Base-by-base conservation (phyloP, 2,113 vertebrate species). In the pig (Sus scrofa) region DNA sequence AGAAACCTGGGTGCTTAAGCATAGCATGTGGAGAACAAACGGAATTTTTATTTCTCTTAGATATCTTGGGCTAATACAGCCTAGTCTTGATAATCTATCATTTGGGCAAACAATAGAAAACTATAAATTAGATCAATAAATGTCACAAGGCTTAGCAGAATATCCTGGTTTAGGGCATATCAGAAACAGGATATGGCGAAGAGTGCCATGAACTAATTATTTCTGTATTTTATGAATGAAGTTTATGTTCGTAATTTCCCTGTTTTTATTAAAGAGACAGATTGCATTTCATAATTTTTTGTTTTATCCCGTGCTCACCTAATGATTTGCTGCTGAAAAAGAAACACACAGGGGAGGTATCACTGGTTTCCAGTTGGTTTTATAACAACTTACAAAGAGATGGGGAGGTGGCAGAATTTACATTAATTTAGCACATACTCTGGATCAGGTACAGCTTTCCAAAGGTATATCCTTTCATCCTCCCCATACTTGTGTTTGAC, bases 191-290 rank as follows among this genome's bases (percentile, higher is more conserved):
- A 95, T 95, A 97, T 94, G 97, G 37, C 92, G 96, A 89, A 73
- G 75, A 97, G 90, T 62, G 30, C 34, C n/a, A 60, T 34, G 60
- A 96, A 78, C 73, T 97, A 96, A 97, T 95, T 97, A 97, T 98
- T 97, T 96, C 95, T 96, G 86, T 89, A 87, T 93, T 96, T 98
- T 98, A 98, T 98, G 97, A 98, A 98, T 98, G 89, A 98, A 98
- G 90, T 98, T 98, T 98, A 98, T 96, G 98, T 97, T 97, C 98
- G 97, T 97, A 98, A 98, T 98, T 98, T 98, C 96, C 95, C 62
- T 96, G 82, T 90, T 97, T 97, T 98, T 98, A 98, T 98, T 98
- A 98, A 98, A 97, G 90, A 98, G 97, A 98, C 96, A 98, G 97
- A 98, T 98, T 98, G 96, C 91, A 95, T 98, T 98, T 98, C 98